Evolutionary conservation across 2,888 invertebrate species (phyloP).

Genomic region (Drosophila mulleri): DNA sequence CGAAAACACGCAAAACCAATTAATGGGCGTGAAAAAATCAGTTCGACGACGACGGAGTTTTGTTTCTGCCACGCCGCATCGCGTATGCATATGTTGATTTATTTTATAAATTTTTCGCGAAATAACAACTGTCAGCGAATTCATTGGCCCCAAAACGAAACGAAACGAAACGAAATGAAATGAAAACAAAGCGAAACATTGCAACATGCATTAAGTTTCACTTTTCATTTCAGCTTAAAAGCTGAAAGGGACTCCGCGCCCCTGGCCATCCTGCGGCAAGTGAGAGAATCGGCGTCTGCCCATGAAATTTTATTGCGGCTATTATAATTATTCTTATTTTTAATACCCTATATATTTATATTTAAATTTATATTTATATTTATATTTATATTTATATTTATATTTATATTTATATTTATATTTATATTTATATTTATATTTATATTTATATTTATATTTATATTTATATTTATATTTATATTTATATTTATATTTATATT

Average conservation of each 20-base stretch:
- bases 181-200: conserved; percentile 35
- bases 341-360: conserved; percentile 5
- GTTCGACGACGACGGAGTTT: conserved; percentile 60
- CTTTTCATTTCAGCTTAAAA: conserved; percentile 70
- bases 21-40: conserved; percentile 78
- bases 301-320: conserved; percentile 4
- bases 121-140: conserved; percentile 78
- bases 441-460: background rate
- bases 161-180: conserved; percentile 39
- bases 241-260: conserved; percentile 20
- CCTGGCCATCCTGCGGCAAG: conserved; percentile 11
- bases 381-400: no score
- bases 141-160: conserved; percentile 58
- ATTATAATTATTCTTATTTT: conserved; percentile 30
- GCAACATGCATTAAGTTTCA: conserved; percentile 69
- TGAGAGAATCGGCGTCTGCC: conserved; percentile 30
- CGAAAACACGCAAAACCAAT: conserved; percentile 78
- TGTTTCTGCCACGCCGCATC: conserved; percentile 56
- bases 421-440: background rate
- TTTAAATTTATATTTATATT: no score
- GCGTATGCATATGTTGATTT: conserved; percentile 65
- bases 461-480: no score
- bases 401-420: background rate
- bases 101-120: conserved; percentile 58
- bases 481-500: no score